Conservation (phyloP, 2,797 vertebrate genomes). For the Scolopax bukidnonensis region DNA sequence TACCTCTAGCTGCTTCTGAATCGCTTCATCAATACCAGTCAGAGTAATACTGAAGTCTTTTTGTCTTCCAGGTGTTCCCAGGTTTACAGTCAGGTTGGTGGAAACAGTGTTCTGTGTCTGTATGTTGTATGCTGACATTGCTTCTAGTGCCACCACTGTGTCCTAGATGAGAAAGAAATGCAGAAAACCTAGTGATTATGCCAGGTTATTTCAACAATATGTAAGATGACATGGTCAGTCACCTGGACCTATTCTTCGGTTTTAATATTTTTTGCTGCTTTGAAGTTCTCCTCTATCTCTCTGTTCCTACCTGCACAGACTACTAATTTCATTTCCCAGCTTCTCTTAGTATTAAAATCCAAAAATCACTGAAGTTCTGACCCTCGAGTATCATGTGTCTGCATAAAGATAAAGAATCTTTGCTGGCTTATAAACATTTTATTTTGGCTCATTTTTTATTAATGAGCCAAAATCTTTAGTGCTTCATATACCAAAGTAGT, state of each 20-base stretch:
- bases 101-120: background rate
- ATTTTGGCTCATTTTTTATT: background rate
- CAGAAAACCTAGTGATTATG: background rate
- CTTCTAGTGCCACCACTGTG: constrained; percentile 78
- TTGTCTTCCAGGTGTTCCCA: constrained; percentile 42
- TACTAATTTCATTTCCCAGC: background rate
- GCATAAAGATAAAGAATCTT: background rate
- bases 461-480: background rate
- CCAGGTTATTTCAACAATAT: background rate
- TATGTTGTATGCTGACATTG: constrained; percentile 71
- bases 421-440: background rate
- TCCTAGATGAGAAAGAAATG: constrained; percentile 62
- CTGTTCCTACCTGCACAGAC: background rate
- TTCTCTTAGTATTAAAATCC: background rate
- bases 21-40: constrained; percentile 18
- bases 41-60: constrained; percentile 25
- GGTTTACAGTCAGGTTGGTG: constrained; percentile 53
- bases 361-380: background rate
- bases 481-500: background rate
- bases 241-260: background rate
- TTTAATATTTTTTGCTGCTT: background rate
- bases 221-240: background rate
- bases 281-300: background rate
- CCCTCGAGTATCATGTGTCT: background rate
- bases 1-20: constrained; percentile 64